A percentile compares a stretch with the other conserved stretches of the same genome.
These are phyloP conservation scores for Neoascia interrupta DNA, from an alignment of 2,888 invertebrate genomes.

Conservation along the genomic window DNA sequence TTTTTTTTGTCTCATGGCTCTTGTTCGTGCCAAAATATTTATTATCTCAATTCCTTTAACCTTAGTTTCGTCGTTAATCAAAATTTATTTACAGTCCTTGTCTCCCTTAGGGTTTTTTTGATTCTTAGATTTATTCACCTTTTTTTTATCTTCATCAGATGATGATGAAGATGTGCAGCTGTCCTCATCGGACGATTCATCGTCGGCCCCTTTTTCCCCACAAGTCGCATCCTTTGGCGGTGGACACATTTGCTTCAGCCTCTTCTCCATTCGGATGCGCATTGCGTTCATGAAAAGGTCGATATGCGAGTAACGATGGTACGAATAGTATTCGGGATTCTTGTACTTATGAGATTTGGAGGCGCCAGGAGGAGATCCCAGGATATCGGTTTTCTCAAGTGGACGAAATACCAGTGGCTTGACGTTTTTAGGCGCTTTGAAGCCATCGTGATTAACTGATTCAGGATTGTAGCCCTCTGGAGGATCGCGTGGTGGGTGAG, in stretches of 20 bases:
- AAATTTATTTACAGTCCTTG: too few species aligned
- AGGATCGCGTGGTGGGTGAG: conserved; percentile 75
- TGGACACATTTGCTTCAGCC: conserved; percentile 22
- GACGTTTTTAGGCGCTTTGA: conserved; percentile 71
- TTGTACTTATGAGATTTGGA: conserved; percentile 72
- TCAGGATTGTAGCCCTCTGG: conserved; percentile 74
- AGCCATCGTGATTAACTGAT: conserved; percentile 70
- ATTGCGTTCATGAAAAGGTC: conserved; percentile 71
- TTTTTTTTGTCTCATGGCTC: too few species aligned
- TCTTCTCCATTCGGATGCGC: conserved; percentile 70
- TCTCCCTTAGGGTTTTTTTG: neutral
- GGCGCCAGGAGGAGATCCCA: conserved; percentile 76
- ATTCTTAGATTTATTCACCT: neutral
- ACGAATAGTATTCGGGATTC: conserved; percentile 75
- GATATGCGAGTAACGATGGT: conserved; percentile 75
- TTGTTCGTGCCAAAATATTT: neutral
- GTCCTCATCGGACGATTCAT: too few species aligned
- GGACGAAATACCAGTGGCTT: conserved; percentile 73
- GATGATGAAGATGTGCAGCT: too few species aligned
- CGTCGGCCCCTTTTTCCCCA: neutral
- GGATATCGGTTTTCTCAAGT: conserved; percentile 70
- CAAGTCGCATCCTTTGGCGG: neutral
- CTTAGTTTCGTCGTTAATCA: too few species aligned
- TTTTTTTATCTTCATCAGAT: too few species aligned
- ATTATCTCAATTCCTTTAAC: too few species aligned